Evolutionary conservation across 2,113 vertebrate species (phyloP), one percentile per base, ranked within the genome.

Genomic region (Parus major): DNA sequence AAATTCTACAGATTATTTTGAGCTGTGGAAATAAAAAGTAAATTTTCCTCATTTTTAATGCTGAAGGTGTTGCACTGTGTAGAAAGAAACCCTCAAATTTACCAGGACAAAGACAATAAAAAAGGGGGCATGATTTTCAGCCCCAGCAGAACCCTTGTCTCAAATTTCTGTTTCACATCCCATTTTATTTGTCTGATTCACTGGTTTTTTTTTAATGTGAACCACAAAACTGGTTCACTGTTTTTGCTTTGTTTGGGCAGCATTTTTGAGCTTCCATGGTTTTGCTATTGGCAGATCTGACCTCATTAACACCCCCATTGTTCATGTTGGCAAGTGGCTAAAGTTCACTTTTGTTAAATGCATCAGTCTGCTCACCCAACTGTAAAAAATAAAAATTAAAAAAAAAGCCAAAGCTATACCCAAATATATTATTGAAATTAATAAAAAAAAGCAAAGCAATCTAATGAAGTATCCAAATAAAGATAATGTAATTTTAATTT

Each of bases 221-320:
- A 19, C 15, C 39, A 35, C 33, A 75, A 24, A 83, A 59, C 17
- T 33, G 10, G 19, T 72, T 92, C 66, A 44, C 21, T 92, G 42
- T 10, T 47, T 91, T 88, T 11, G 15, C 63, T 83, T 88, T 87
- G 9, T 82, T 92, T 72, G 42, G 63, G 66, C 35, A 59, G 29
- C 29, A 50, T n/a, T 64, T 18, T 56, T 92, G 36, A 59, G 10
- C 29, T 89, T 77, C 55, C 52, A 47, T 13, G 11, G 70, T 64
- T 82, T 72, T 82, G 61, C 12, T 72, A 36, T n/a, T 69, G 56
- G 56, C 56, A 95, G 44, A 85, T 71, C 41, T 92, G 81, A 41
- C 61, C 69, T 89, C 73, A 87, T 71, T 76, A 91, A 76, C 31
- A 50, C 11, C 19, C 19, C 76, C 78, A 53, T 35, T 79, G 57